Evolutionary conservation across 2,888 invertebrate genomes (phyloP), one percentile per base, ranked within the genome.

Genomic region (Sclerodermus sp.): DNA sequence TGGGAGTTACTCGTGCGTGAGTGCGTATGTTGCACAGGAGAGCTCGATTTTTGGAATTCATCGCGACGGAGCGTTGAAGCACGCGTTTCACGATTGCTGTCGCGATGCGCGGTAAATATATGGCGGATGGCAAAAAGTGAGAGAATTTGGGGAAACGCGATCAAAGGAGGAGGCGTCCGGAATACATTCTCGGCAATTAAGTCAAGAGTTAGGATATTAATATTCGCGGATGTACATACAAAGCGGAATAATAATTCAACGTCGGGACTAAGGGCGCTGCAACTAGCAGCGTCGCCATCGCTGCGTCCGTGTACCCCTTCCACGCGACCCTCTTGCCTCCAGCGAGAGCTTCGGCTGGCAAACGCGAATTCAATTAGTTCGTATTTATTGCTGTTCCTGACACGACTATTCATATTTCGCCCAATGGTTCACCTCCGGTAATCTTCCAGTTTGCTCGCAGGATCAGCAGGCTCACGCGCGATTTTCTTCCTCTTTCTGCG

Each of bases 221-320:
- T 74, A 74, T 70, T 71, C 68, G 68, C 64, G 69, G 70, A 68
- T 71, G 67, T 68, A 70, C 69, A 66, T 72, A 72, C 71, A 70
- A 74, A 74, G 70, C 70, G 69, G 67, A 68, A 72, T 68, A 69
- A 73, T 75, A 73, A 74, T 70, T 74, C 70, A 75, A 66, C 65
- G 66, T 14, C 32, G 10, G 3, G 8, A 5, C 3, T 23, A 23
- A 23, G 23, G 23, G 23, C 8, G 23, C 23, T 5, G 23, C 34
- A 16, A 40, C 60, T 56, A 58, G 53, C 43, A 51, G 57, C 58
- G 64, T 57, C 60, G 53, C 50, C 57, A 55, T 39, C 41, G 38
- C 31, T 15, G 37, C n/a, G 36, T 18, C n/a, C 18, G 23, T 23
- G 23, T 8, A 23, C 23, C 23, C 44, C 52, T 50, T 43, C 49